phyloP scores from a whole-genome alignment of 2,113 vertebrate species.

The Sander vitreus region DNA sequence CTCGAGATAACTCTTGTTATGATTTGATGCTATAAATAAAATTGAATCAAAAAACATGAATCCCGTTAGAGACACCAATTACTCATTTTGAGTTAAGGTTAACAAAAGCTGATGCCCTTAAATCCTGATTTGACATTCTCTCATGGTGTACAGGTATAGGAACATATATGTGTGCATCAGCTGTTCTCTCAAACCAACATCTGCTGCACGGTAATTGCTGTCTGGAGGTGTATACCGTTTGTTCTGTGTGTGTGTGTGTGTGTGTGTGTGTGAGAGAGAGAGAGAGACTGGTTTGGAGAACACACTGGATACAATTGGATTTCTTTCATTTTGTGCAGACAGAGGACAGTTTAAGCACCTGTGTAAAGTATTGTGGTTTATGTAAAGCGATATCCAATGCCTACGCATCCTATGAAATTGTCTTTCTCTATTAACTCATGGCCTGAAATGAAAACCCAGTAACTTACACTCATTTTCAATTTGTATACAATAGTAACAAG shows the following conservation, averaged over 20 bases:
- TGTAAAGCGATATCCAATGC: slow-evolving; percentile 42
- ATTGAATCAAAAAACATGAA: slow-evolving; percentile 7
- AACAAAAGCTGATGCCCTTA: slow-evolving; percentile 21
- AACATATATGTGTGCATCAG: slow-evolving; percentile 42
- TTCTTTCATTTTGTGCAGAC: slow-evolving; percentile 41
- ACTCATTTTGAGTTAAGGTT: neutral
- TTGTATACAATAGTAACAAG: slow-evolving; percentile 12
- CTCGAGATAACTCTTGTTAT: no score
- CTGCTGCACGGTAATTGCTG: slow-evolving; percentile 60
- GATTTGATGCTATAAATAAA: no score
- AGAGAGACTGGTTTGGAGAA: slow-evolving; percentile 2
- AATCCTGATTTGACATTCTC: slow-evolving; percentile 19
- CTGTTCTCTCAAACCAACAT: slow-evolving; percentile 56
- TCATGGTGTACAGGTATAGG: slow-evolving; percentile 11
- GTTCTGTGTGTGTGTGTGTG: slow-evolving; percentile 10
- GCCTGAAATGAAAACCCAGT: slow-evolving; percentile 33
- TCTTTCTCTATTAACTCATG: slow-evolving; percentile 5
- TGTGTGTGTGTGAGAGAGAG: neutral
- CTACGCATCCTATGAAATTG: neutral
- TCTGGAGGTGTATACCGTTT: slow-evolving; percentile 37
- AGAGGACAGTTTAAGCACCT: slow-evolving; percentile 36
- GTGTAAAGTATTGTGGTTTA: slow-evolving; percentile 33
- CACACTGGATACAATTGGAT: slow-evolving; percentile 36
- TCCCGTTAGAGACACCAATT: neutral
- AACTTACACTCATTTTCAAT: slow-evolving; percentile 13